Evolutionary conservation across 1,140 invertebrate genomes (phyloP).

Genomic region (Drosophila malerkotliana): DNA sequence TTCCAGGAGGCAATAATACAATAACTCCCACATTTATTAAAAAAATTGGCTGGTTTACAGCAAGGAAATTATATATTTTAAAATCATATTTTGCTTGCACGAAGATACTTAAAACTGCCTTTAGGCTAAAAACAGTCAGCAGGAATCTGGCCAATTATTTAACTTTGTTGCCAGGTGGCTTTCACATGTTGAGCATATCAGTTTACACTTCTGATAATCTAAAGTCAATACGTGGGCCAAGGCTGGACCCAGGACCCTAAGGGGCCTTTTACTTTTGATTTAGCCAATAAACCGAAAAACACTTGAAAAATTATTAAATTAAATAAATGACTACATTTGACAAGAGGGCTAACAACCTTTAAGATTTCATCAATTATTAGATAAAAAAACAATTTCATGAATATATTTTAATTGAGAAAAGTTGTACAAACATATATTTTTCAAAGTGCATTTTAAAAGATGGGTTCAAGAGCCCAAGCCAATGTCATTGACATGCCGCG

Average conservation of each 20-base stretch:
- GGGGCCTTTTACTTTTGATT: conserved; percentile 31
- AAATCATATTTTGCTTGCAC: background rate
- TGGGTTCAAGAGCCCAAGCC: conserved; percentile 38
- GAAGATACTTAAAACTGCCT: background rate
- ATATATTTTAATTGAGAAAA: background rate
- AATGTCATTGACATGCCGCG: conserved; percentile 49
- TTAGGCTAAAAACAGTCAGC: background rate
- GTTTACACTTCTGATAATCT: conserved; percentile 36
- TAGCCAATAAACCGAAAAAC: conserved; percentile 1
- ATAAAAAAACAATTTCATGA: background rate
- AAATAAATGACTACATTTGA: background rate
- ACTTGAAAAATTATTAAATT: background rate
- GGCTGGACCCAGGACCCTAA: conserved; percentile 31
- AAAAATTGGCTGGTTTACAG: background rate
- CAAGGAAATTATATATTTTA: background rate
- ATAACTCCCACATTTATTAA: no score
- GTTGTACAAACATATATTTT: background rate
- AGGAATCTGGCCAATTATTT: conserved; percentile 30
- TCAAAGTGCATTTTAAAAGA: conserved; percentile 2
- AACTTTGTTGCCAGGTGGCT: conserved; percentile 16
- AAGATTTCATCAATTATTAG: no score
- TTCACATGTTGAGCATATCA: conserved; percentile 28
- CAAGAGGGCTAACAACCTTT: no score
- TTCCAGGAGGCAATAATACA: background rate
- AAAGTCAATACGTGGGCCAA: conserved; percentile 30